Percentiles rank a stretch among this genome's conserved stretches.
Conservation (phyloP, 2,888 invertebrate species). For the Tenthredo livida region DNA sequence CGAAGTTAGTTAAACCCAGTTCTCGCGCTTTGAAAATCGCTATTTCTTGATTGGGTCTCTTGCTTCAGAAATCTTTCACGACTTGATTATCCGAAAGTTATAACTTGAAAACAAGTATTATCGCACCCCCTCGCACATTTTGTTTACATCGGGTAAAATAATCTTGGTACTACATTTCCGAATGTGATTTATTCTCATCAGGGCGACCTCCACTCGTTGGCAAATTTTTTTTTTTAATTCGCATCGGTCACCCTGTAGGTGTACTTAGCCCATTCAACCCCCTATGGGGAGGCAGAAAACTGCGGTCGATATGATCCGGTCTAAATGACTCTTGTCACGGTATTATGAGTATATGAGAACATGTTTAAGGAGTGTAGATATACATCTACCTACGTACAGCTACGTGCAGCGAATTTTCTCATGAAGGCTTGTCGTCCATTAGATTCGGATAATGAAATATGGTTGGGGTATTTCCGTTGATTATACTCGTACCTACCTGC, state of each 20-base stretch:
- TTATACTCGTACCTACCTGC: slow-evolving; percentile 17
- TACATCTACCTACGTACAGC: background rate
- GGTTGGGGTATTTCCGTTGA: slow-evolving; percentile 21
- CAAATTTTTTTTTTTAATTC: background rate
- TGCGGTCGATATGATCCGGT: slow-evolving; percentile 44
- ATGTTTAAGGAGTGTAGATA: slow-evolving; percentile 22
- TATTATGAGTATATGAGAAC: slow-evolving; percentile 11
- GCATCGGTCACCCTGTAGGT: background rate
- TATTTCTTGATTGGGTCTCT: background rate
- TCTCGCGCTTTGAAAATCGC: background rate
- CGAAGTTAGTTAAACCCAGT: background rate
- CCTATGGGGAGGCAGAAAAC: background rate
- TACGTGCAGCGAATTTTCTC: slow-evolving; percentile 25
- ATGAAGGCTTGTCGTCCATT: slow-evolving; percentile 22
- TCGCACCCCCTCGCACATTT: background rate
- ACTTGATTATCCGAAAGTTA: background rate
- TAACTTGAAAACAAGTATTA: background rate
- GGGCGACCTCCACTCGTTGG: background rate
- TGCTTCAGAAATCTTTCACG: background rate
- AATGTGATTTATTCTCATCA: background rate
- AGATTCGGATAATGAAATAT: slow-evolving; percentile 34
- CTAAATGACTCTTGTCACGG: slow-evolving; percentile 45
- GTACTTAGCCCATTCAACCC: background rate
- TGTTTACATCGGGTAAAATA: background rate
- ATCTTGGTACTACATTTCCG: background rate